These are phyloP conservation scores for Chaenogobius annularis DNA, from an alignment of 2,113 vertebrate species.

Conservation along the genomic window DNA sequence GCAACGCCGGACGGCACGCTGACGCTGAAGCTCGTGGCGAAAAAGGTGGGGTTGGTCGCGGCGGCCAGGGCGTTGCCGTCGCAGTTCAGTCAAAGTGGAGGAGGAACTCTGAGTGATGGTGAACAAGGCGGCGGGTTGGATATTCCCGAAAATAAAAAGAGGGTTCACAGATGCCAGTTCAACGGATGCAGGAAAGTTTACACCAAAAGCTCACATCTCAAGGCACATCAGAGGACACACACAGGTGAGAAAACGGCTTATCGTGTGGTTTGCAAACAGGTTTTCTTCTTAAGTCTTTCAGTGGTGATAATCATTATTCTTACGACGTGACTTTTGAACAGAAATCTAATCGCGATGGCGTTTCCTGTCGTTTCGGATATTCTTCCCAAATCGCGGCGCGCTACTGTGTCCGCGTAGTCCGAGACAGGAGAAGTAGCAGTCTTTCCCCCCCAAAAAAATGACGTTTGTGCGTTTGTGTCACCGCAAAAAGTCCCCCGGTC, in stretches of 20 bases:
- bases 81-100: slow-evolving; percentile 81
- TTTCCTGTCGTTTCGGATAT: too few species aligned
- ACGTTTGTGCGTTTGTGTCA: too few species aligned
- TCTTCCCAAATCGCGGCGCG: too few species aligned
- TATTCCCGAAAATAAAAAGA: slow-evolving; percentile 94
- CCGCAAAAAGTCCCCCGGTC: too few species aligned
- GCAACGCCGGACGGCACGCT: slow-evolving; percentile 86
- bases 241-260: slow-evolving; percentile 83
- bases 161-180: slow-evolving; percentile 96
- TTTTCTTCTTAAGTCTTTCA: not conserved
- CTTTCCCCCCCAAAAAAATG: too few species aligned
- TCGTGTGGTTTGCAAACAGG: not conserved
- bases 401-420: too few species aligned
- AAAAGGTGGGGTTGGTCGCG: slow-evolving; percentile 89
- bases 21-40: slow-evolving; percentile 91
- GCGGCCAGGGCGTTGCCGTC: slow-evolving; percentile 77
- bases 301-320: too few species aligned
- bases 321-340: too few species aligned
- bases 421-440: too few species aligned
- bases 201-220: slow-evolving; percentile 98
- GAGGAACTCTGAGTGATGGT: slow-evolving; percentile 55
- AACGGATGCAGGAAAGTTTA: slow-evolving; percentile 99
- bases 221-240: slow-evolving; percentile 99
- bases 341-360: too few species aligned
- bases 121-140: slow-evolving; percentile 75